A percentile compares a stretch with the other conserved stretches of the same genome.
These are phyloP conservation scores for Cetonia aurata DNA, from an alignment of 2,888 invertebrate species.

Conservation along the genomic window DNA sequence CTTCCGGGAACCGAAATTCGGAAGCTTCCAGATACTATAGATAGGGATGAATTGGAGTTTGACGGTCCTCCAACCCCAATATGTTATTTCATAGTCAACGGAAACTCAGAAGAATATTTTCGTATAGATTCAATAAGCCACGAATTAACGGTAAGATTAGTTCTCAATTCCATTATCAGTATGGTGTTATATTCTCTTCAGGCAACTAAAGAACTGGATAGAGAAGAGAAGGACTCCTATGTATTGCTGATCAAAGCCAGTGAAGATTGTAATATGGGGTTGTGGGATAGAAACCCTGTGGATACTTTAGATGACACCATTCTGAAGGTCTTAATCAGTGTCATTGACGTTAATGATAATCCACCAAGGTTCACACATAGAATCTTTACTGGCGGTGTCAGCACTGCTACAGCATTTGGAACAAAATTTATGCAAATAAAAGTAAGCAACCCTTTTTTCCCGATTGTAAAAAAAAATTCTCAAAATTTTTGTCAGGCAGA, in stretches of 20 bases:
- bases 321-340: constrained; percentile 76
- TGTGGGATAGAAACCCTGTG: constrained; percentile 70
- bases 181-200: constrained; percentile 51
- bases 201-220: constrained; percentile 76
- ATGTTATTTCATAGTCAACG: constrained; percentile 93
- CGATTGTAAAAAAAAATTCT: constrained; percentile 1
- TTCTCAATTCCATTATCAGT: too few species aligned
- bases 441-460: constrained; percentile 65
- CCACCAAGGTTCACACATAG: constrained; percentile 84
- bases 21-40: constrained; percentile 84
- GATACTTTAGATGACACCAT: constrained; percentile 77
- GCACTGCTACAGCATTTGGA: constrained; percentile 93
- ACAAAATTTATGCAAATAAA: constrained; percentile 87
- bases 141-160: constrained; percentile 71
- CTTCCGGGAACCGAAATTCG: constrained; percentile 75
- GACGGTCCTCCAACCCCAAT: constrained; percentile 82
- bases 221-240: constrained; percentile 79
- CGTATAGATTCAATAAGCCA: constrained; percentile 80
- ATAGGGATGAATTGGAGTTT: constrained; percentile 87
- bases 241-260: constrained; percentile 83
- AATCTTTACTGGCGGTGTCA: constrained; percentile 94
- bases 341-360: constrained; percentile 93
- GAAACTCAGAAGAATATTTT: constrained; percentile 82
- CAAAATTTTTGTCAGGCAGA: constrained; percentile 71
- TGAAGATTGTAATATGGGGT: constrained; percentile 81